Conservation (phyloP, 2,888 invertebrate species). For the Lydus trimaculatus region DNA sequence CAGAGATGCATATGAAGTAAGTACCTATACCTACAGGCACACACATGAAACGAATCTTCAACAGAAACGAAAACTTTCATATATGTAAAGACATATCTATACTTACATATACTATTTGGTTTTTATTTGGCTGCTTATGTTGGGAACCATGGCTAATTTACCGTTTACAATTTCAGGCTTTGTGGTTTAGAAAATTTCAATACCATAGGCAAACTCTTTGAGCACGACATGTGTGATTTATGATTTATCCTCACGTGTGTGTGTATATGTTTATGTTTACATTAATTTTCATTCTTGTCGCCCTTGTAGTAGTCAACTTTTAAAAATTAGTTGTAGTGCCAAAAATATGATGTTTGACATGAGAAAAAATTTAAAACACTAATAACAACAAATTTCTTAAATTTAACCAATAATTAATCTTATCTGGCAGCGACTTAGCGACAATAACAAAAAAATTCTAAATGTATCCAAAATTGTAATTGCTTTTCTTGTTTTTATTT, state of each 20-base stretch:
- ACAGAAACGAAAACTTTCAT: too few relatives aligned
- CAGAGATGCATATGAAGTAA: too few relatives aligned
- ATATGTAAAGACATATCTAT: background rate
- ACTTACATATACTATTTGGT: background rate
- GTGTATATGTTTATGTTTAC: slow-evolving; percentile 2
- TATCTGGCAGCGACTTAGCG: background rate
- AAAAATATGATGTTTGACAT: background rate
- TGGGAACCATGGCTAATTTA: slow-evolving; percentile 50
- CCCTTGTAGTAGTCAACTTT: too few relatives aligned
- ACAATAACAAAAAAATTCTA: background rate
- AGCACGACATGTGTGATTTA: slow-evolving; percentile 46
- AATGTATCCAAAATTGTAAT: too few relatives aligned
- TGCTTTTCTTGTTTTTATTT: background rate
- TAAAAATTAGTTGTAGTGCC: background rate
- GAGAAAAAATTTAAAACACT: background rate
- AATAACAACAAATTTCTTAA: background rate
- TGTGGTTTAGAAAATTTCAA: slow-evolving; percentile 48
- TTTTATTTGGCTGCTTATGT: slow-evolving; percentile 18
- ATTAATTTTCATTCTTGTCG: slow-evolving; percentile 8
- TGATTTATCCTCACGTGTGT: slow-evolving; percentile 5
- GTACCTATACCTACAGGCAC: too few relatives aligned
- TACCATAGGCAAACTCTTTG: slow-evolving; percentile 37
- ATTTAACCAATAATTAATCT: background rate
- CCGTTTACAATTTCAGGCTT: slow-evolving; percentile 50
- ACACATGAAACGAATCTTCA: too few relatives aligned